Evolutionary conservation across 2,888 invertebrate genomes (phyloP).

Genomic region (Tetranychus truncatus): DNA sequence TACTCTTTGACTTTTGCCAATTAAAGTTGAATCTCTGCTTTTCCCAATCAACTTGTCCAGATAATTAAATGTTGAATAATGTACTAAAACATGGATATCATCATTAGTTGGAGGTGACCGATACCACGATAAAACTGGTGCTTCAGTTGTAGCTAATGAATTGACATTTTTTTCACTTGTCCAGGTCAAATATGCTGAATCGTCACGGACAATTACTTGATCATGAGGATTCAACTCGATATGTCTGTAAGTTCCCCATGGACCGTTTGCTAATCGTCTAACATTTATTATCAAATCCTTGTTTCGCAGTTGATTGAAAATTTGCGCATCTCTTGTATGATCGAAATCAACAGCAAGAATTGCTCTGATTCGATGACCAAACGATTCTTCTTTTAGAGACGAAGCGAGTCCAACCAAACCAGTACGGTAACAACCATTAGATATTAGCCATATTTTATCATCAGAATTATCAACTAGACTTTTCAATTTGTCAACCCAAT

Average conservation of each 20-base stretch:
- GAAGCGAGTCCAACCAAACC: neutral
- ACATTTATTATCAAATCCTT: slow-evolving; percentile 11
- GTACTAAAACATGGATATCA: neutral
- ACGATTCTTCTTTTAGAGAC: slow-evolving; percentile 7
- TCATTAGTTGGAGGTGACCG: neutral
- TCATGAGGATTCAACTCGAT: neutral
- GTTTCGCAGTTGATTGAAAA: neutral
- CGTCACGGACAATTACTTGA: neutral
- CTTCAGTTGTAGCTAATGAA: neutral
- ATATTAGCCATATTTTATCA: slow-evolving; percentile 3
- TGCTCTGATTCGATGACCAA: neutral
- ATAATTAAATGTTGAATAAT: neutral
- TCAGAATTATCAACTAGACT: neutral
- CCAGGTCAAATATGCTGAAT: neutral
- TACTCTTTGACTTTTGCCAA: neutral
- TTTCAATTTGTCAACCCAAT: slow-evolving; percentile 9
- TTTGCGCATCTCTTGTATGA: neutral
- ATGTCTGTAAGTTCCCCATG: slow-evolving; percentile 7
- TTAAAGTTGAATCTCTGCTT: no score
- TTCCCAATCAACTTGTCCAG: no score
- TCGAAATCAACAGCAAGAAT: neutral
- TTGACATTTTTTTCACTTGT: neutral
- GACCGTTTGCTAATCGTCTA: neutral
- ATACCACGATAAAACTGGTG: neutral
- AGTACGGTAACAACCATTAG: neutral